phyloP scores from a whole-genome alignment of 2,113 vertebrate species.

The Mormyrus lacerda region DNA sequence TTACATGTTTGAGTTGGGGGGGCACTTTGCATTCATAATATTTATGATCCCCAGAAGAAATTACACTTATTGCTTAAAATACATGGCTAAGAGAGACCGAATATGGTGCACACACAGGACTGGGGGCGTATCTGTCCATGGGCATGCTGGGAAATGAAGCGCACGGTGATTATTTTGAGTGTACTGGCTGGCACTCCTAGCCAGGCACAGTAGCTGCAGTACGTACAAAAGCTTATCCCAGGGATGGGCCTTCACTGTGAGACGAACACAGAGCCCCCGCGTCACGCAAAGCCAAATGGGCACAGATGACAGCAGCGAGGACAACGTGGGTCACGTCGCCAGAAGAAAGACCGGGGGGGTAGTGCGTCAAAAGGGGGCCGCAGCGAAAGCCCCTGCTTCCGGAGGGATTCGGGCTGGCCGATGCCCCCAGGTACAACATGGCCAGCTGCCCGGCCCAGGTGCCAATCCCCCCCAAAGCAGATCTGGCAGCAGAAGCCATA shows the following conservation, averaged over 20 bases:
- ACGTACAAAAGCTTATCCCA: not conserved
- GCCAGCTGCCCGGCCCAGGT: not conserved
- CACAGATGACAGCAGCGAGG: not conserved
- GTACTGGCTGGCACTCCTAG: not conserved
- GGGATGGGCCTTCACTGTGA: not conserved
- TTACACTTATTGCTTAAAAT: not conserved
- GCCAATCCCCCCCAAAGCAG: not conserved
- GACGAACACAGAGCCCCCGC: not conserved
- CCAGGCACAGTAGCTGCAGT: not conserved
- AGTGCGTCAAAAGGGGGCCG: not conserved
- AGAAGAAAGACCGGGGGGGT: not conserved
- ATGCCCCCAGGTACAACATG: not conserved
- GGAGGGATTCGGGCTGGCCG: not conserved
- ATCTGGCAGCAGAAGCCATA: not conserved
- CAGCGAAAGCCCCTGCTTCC: not conserved
- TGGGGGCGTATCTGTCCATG: not conserved
- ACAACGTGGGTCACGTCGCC: not conserved
- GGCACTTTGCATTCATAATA: not conserved
- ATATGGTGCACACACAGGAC: not conserved
- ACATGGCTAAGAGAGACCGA: not conserved
- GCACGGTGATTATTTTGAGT: not conserved
- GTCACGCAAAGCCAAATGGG: not conserved
- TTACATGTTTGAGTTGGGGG: not conserved
- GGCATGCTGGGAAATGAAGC: not conserved
- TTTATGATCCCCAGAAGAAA: not conserved